phyloP scores from a whole-genome alignment of 2,888 invertebrate genomes.

The Platycheirus rosarum region DNA sequence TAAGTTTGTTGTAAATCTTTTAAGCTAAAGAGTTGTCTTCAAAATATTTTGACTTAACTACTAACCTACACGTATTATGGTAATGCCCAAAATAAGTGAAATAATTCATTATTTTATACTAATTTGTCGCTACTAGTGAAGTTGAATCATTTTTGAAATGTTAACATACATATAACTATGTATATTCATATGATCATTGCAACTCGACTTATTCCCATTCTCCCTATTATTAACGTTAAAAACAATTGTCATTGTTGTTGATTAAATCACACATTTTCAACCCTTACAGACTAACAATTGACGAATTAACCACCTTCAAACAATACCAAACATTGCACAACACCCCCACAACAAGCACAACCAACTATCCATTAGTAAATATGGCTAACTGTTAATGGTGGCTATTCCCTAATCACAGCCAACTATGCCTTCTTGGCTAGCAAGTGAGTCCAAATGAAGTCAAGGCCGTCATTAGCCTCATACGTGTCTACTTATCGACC shows the following conservation, averaged over 20 bases:
- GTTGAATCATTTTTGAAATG: too few species aligned
- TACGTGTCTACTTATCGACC: constrained; percentile 61
- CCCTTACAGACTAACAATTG: constrained; percentile 49
- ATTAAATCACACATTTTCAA: constrained; percentile 36
- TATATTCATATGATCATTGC: too few species aligned
- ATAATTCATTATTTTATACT: too few species aligned
- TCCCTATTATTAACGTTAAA: too few species aligned
- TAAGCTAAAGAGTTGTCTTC: too few species aligned
- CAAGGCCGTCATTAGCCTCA: constrained; percentile 72
- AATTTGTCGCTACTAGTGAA: too few species aligned
- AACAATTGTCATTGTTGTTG: constrained; percentile 27
- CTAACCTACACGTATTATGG: too few species aligned
- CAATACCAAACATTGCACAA: constrained; percentile 44
- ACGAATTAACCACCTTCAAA: constrained; percentile 16
- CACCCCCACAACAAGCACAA: constrained; percentile 29
- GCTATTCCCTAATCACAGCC: constrained; percentile 69
- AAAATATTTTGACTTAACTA: too few species aligned
- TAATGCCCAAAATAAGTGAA: too few species aligned
- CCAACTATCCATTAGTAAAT: constrained; percentile 38
- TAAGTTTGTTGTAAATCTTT: too few species aligned
- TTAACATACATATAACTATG: too few species aligned
- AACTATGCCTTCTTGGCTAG: constrained; percentile 72
- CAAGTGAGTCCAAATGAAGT: constrained; percentile 70
- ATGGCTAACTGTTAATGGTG: constrained; percentile 52
- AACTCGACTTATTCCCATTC: too few species aligned